Percentiles rank a stretch among this genome's conserved stretches.
phyloP scores from a whole-genome alignment of 2,113 vertebrate genomes.

The Ovis aries region DNA sequence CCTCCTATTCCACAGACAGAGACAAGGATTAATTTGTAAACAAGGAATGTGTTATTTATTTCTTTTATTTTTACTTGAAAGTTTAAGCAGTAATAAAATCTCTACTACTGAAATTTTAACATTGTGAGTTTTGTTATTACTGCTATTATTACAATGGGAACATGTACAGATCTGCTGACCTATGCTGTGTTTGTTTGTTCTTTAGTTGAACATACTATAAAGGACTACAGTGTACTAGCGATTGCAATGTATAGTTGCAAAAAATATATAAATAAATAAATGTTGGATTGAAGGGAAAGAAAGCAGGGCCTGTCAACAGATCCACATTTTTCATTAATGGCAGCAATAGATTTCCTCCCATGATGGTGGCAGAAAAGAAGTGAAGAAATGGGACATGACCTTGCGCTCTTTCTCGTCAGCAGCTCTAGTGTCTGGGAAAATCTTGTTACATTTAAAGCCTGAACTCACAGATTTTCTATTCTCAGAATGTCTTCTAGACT shows the following conservation, averaged over 20 bases:
- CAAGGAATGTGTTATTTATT: not conserved
- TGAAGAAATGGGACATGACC: not conserved
- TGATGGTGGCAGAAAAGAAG: not conserved
- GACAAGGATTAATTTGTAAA: not conserved
- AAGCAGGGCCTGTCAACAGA: not conserved
- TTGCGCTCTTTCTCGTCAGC: not conserved
- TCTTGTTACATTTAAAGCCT: not conserved
- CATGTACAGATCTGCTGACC: constrained; percentile 2
- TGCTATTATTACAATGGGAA: not conserved
- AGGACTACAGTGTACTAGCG: constrained; percentile 76
- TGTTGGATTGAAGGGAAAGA: constrained; percentile 20
- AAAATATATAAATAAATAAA: constrained; percentile 75
- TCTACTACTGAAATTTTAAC: not conserved
- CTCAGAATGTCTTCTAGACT: not conserved
- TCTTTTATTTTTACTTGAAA: constrained; percentile 11
- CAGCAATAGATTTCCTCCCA: not conserved
- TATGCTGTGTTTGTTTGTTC: constrained; percentile 71
- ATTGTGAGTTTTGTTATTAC: not conserved
- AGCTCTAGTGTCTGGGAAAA: not conserved
- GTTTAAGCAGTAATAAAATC: not conserved
- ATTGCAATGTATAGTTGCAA: constrained; percentile 80
- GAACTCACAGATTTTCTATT: not conserved
- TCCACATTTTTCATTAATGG: not conserved
- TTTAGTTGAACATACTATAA: constrained; percentile 73
- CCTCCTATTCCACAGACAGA: not conserved